These are phyloP conservation scores for Brachionus rubens DNA, from an alignment of 1,140 invertebrate species.

Conservation along the genomic window DNA sequence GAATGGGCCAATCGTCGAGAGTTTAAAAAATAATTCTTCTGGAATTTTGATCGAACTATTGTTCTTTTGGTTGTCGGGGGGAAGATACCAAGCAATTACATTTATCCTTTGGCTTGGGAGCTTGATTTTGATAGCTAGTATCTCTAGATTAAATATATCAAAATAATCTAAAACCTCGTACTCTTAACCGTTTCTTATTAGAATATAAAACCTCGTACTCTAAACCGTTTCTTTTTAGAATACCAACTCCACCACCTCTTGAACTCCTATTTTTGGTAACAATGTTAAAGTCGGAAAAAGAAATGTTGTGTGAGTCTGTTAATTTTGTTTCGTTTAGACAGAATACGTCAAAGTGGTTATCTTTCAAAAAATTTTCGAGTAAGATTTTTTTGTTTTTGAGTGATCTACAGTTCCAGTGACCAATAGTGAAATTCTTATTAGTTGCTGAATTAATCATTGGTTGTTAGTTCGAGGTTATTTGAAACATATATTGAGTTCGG, in stretches of 20 bases:
- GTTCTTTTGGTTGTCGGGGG: background rate
- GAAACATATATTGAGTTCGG: background rate
- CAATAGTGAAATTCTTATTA: background rate
- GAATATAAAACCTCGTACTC: background rate
- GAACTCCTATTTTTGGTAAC: background rate
- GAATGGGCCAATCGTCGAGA: background rate
- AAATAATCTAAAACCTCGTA: background rate
- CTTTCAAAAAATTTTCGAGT: background rate
- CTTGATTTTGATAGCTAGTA: background rate
- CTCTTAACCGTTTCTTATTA: background rate
- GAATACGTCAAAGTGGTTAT: background rate
- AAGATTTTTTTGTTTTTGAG: conserved; percentile 5
- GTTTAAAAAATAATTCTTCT: background rate
- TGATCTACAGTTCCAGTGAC: conserved; percentile 5
- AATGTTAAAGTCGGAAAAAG: background rate
- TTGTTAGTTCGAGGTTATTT: background rate
- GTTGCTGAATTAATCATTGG: background rate
- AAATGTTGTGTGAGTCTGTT: background rate
- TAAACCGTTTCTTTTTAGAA: background rate
- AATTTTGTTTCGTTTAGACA: background rate
- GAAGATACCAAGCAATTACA: conserved; percentile 7
- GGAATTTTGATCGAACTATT: background rate
- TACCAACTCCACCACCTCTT: background rate
- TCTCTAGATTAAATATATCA: background rate
- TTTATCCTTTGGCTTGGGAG: background rate